Percentiles rank a stretch among this genome's conserved stretches.
These are phyloP conservation scores for Dryocosmus kuriphilus DNA, from an alignment of 2,888 invertebrate species.

Conservation along the genomic window DNA sequence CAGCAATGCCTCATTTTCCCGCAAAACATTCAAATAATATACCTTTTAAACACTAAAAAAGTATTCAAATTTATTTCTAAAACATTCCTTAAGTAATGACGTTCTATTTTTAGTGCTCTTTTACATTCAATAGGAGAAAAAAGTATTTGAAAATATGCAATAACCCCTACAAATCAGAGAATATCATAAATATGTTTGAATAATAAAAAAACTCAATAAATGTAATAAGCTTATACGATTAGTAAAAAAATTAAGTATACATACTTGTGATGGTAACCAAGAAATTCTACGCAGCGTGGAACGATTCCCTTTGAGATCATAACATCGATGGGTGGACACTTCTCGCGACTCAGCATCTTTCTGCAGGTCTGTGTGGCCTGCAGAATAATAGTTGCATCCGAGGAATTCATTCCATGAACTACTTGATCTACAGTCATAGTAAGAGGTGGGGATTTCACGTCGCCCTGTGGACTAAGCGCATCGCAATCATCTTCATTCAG, in stretches of 20 bases:
- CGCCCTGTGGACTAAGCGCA: conserved; percentile 77
- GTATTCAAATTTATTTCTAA: no score
- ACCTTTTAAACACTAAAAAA: no score
- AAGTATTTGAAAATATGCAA: no score
- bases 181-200: neutral
- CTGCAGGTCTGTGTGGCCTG: conserved; percentile 89
- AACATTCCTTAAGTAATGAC: no score
- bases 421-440: conserved; percentile 85
- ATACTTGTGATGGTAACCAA: conserved; percentile 86
- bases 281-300: conserved; percentile 88
- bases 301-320: conserved; percentile 92
- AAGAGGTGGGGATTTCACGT: conserved; percentile 74
- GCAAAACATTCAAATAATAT: no score
- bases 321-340: conserved; percentile 93
- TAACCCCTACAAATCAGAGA: no score
- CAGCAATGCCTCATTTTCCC: no score
- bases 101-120: no score
- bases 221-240: neutral
- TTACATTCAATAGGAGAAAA: no score
- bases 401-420: conserved; percentile 84
- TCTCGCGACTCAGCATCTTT: conserved; percentile 91
- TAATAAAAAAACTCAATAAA: neutral
- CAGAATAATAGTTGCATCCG: conserved; percentile 83
- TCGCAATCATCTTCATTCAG: conserved; percentile 81
- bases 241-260: conserved; percentile 56